These are phyloP conservation scores for Catharus fuscescens DNA, from an alignment of 2,113 vertebrate species.

Conservation along the genomic window DNA sequence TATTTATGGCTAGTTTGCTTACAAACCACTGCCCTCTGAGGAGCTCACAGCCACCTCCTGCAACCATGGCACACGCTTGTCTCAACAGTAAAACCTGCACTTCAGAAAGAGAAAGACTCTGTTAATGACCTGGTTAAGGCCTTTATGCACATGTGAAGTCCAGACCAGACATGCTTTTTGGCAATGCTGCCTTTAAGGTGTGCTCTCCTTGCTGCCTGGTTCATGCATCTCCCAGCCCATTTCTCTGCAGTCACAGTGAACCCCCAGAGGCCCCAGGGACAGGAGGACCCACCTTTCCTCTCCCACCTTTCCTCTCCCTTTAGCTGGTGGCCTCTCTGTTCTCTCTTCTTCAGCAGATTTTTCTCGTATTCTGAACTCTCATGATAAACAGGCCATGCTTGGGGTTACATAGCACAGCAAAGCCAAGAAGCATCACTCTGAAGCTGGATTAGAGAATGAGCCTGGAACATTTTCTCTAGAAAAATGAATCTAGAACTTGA, in stretches of 20 bases:
- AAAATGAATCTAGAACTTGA: background rate
- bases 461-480: background rate
- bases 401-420: background rate
- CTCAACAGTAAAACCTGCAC: background rate
- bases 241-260: background rate
- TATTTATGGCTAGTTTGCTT: constrained; percentile 58
- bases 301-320: background rate
- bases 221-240: background rate
- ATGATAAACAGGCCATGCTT: background rate
- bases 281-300: background rate
- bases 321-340: background rate
- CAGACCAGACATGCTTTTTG: background rate
- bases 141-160: background rate
- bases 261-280: background rate
- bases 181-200: background rate
- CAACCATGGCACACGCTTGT: background rate
- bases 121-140: background rate
- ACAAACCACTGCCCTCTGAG: constrained; percentile 47
- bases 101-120: background rate
- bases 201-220: background rate
- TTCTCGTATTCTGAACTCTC: background rate
- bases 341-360: background rate
- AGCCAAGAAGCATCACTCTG: background rate
- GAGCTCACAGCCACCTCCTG: background rate
- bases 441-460: background rate